phyloP scores from a whole-genome alignment of 1,140 invertebrate species.

The Xylocopa sonorina region DNA sequence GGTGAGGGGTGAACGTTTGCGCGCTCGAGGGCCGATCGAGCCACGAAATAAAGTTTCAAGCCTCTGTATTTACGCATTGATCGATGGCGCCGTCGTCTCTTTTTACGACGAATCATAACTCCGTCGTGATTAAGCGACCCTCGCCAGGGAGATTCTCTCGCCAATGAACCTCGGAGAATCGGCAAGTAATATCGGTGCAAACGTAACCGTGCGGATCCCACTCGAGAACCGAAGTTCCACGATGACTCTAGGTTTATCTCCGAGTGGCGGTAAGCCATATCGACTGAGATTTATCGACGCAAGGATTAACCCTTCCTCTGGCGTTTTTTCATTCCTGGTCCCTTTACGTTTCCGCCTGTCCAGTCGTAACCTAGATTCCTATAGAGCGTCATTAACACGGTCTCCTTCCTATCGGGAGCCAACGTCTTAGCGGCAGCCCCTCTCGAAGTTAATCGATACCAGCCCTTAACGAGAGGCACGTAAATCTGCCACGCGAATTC shows the following conservation, averaged over 20 bases:
- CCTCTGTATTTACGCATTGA: neutral
- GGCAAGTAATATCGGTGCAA: neutral
- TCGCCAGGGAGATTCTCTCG: neutral
- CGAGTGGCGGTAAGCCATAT: neutral
- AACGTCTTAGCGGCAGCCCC: neutral
- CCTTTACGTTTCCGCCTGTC: neutral
- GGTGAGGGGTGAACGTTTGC: neutral
- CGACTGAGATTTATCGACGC: neutral
- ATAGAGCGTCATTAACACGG: neutral
- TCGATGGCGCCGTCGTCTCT: neutral
- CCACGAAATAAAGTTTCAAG: constrained; percentile 9
- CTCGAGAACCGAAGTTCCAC: neutral
- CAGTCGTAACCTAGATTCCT: too few species aligned
- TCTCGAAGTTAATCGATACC: constrained; percentile 55
- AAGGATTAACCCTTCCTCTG: neutral
- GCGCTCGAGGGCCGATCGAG: neutral
- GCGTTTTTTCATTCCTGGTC: neutral
- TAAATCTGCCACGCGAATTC: constrained; percentile 68
- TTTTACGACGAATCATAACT: constrained; percentile 2
- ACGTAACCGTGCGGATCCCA: neutral
- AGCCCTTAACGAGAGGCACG: constrained; percentile 62
- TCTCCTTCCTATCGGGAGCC: neutral
- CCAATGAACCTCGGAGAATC: neutral
- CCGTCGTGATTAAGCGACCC: constrained; percentile 2
- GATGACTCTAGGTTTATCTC: neutral